A percentile compares a stretch with the other conserved stretches of the same genome.
Evolutionary conservation across 2,113 vertebrate genomes (phyloP).

Genomic region (Chrysemys picta): DNA sequence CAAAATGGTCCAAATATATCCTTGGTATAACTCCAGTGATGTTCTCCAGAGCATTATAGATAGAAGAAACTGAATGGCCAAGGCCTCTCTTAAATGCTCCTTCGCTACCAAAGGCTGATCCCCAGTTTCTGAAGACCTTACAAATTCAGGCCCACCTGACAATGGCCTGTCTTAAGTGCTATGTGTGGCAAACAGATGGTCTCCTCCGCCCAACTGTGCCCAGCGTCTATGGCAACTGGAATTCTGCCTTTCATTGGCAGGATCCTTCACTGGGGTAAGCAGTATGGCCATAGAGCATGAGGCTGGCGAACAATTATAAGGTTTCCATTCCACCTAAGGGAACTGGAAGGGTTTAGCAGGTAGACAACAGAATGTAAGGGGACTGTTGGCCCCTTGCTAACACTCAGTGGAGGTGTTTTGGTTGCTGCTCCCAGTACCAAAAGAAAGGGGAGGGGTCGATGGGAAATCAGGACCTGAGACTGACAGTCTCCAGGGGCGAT

Average conservation of each 20-base stretch:
- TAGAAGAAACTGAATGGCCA: neutral
- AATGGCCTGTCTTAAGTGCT: neutral
- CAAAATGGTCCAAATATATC: neutral
- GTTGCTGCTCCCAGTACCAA: too few species aligned
- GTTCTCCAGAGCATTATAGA: neutral
- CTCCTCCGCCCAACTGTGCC: neutral
- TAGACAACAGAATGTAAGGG: neutral
- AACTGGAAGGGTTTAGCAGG: neutral
- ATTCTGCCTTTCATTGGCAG: neutral
- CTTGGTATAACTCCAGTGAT: neutral
- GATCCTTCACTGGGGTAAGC: neutral
- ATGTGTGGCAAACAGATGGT: neutral
- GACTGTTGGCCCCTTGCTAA: too few species aligned
- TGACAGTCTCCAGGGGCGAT: too few species aligned
- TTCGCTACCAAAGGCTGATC: neutral
- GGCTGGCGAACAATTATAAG: neutral
- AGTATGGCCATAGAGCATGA: neutral
- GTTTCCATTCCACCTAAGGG: neutral
- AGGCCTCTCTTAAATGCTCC: neutral
- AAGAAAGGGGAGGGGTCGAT: too few species aligned
- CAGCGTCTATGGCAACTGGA: neutral
- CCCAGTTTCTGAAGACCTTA: neutral
- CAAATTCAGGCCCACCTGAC: neutral
- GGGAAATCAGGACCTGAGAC: too few species aligned
- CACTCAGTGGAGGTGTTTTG: too few species aligned